phyloP scores from a whole-genome alignment of 2,888 invertebrate genomes.

The Minunthozetes semirufus region DNA sequence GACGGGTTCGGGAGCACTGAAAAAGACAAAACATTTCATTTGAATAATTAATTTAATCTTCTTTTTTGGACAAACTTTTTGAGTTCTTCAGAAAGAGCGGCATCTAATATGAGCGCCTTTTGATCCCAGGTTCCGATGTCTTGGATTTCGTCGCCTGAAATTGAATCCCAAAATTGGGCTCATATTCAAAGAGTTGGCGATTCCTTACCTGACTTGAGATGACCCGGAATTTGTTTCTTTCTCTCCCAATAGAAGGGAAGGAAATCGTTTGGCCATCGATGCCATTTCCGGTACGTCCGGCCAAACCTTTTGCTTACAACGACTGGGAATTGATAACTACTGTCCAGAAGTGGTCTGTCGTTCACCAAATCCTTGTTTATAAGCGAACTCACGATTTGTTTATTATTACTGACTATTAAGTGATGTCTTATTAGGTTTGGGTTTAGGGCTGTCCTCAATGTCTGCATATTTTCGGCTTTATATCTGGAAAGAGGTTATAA shows the following conservation, averaged over 20 bases:
- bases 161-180: neutral
- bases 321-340: neutral
- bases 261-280: constrained; percentile 40
- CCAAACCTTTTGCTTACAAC: constrained; percentile 28
- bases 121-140: constrained; percentile 37
- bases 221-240: constrained; percentile 30
- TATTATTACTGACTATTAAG: constrained; percentile 19
- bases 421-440: neutral
- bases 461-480: neutral
- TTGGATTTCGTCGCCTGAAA: constrained; percentile 38
- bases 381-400: neutral
- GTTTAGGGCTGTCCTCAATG: neutral
- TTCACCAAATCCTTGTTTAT: neutral
- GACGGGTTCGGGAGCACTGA: constrained; percentile 64
- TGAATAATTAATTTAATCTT: neutral
- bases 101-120: constrained; percentile 37
- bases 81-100: constrained; percentile 59
- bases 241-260: constrained; percentile 40
- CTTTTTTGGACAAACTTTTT: constrained; percentile 54
- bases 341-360: constrained; percentile 2
- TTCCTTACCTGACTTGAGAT: constrained; percentile 36
- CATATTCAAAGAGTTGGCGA: neutral
- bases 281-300: constrained; percentile 29
- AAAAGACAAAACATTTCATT: constrained; percentile 41
- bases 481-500: too few species aligned